Base-by-base conservation (phyloP, 2,888 invertebrate genomes). In the Timema podura region DNA sequence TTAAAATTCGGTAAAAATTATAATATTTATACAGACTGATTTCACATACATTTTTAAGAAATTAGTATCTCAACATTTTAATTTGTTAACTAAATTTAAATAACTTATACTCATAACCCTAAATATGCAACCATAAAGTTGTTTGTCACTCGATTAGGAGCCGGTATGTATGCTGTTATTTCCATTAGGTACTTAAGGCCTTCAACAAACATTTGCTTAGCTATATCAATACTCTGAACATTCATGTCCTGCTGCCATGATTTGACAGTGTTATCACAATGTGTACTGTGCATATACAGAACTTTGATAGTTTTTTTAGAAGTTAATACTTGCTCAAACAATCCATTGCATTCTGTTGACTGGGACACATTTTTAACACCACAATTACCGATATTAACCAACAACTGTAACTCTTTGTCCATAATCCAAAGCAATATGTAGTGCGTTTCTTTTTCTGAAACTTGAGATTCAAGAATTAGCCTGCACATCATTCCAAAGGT, bases 101-200 rank as follows among this genome's bases (percentile, higher is more conserved):
- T 30, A 30, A 30, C 30, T 65, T 46, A 70, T 48, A 30, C 30
- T 65, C 49, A 70, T 48, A 72, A 68, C 11, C 69, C 75, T 67
- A 88, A 81, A 81, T 87, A 88, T 75, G 86, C 87, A 76, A 88
- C 82, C 81, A 79, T 82, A 79, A 85, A 88, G 72, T 84, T 85
- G 73, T 87, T 87, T 13, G 85, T 81, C 68, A 81, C 82, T 45
- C 85, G 82, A 78, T 85, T 87, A 66, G 82, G 80, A 72, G 81
- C 82, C 2, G 88, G 87, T 71, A 88, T 84, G 75, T 84, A 83
- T 72, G 82, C 76, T 10, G 87, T 85, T 82, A 84, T 85, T 48
- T 83, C 79, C 68, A 85, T 79, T 73, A 89, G 82, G 81, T 87
- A 84, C 57, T 83, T 82, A 13, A 87, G 74, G 0, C 87, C 83